Percentiles rank a stretch among this genome's conserved stretches.
Evolutionary conservation across 1,140 invertebrate genomes (phyloP).

Genomic region (Hesperophylax magnus): DNA sequence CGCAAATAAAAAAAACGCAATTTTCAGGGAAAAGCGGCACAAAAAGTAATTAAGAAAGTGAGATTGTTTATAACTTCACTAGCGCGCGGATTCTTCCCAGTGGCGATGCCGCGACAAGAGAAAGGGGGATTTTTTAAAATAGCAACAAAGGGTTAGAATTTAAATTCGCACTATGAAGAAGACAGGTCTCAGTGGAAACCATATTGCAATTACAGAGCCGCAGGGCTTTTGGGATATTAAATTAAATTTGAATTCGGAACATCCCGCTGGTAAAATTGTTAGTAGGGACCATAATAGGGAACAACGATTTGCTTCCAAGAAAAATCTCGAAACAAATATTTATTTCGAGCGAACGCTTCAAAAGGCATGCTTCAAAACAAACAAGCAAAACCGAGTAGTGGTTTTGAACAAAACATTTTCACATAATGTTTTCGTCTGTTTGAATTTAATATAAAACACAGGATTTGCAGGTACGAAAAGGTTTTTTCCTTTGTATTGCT

Average conservation of each 20-base stretch:
- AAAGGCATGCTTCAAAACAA: too few species aligned
- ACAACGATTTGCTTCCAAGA: too few species aligned
- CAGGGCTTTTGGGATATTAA: constrained; percentile 44
- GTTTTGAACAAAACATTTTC: too few species aligned
- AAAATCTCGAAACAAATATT: too few species aligned
- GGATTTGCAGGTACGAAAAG: too few species aligned
- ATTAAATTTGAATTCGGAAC: constrained; percentile 53
- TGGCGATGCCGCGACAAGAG: constrained; percentile 9
- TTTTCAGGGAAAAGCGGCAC: constrained; percentile 17
- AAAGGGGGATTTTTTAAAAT: neutral
- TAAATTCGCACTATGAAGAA: neutral
- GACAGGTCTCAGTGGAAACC: constrained; percentile 38
- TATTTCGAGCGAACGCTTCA: too few species aligned
- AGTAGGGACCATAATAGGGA: neutral
- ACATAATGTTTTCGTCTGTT: too few species aligned
- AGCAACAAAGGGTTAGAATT: constrained; percentile 18
- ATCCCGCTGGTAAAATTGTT: constrained; percentile 7
- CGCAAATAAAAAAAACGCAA: constrained; percentile 12
- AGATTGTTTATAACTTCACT: constrained; percentile 45
- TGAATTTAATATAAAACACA: too few species aligned
- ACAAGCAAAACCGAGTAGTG: too few species aligned
- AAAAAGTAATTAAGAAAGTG: constrained; percentile 47
- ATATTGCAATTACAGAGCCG: constrained; percentile 49
- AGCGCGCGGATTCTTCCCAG: neutral
- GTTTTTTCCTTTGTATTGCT: too few species aligned